These are phyloP conservation scores for Micrasema longulum DNA, from an alignment of 1,140 invertebrate genomes.

Conservation along the genomic window DNA sequence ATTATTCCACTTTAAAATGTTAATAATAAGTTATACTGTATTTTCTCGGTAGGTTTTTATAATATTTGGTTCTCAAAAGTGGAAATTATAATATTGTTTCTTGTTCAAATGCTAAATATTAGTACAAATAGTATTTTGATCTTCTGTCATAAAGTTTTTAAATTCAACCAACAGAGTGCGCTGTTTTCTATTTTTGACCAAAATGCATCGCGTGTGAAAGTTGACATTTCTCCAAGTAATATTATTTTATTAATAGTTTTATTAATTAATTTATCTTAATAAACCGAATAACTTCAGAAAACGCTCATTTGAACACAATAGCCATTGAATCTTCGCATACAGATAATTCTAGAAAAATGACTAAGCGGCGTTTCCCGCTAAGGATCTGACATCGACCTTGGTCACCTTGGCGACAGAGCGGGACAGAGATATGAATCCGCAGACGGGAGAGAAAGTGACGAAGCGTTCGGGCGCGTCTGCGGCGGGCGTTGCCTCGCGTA, in stretches of 20 bases:
- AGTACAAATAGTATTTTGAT: conserved; percentile 1
- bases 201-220: conserved; percentile 6
- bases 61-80: too few species aligned
- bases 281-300: too few species aligned
- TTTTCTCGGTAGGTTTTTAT: too few species aligned
- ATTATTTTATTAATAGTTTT: background rate
- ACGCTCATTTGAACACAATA: too few species aligned
- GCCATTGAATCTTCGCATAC: background rate
- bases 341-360: conserved; percentile 46
- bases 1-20: too few species aligned
- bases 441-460: conserved; percentile 28
- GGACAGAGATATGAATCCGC: conserved; percentile 21
- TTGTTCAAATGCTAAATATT: too few species aligned
- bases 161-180: conserved; percentile 23
- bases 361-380: conserved; percentile 53
- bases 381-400: conserved; percentile 54
- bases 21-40: too few species aligned
- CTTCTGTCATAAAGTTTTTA: conserved; percentile 8
- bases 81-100: too few species aligned
- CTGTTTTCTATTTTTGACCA: background rate
- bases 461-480: conserved; percentile 25
- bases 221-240: conserved; percentile 22
- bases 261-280: too few species aligned
- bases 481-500: conserved; percentile 42
- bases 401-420: conserved; percentile 54